A percentile compares a stretch with the other conserved stretches of the same genome.
phyloP scores from a whole-genome alignment of 92 coral and sea anemone species.

The Muricea muricata region DNA sequence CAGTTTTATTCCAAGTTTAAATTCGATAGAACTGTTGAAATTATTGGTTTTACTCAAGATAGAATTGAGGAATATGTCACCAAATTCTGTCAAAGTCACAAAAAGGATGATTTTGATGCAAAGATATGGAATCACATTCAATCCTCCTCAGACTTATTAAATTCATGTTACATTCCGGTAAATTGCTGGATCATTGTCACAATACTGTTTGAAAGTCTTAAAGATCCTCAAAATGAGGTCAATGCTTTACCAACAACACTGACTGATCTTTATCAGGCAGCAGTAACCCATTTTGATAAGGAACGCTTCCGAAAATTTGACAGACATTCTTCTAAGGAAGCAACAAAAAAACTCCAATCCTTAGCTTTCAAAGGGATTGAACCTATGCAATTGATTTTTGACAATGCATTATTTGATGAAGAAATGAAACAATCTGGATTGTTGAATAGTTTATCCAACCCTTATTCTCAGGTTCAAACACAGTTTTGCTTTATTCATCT shows the following conservation, averaged over 20 bases:
- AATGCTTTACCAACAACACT: background rate
- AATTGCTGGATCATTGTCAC: slow-evolving; percentile 61
- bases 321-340: background rate
- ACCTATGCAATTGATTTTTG: background rate
- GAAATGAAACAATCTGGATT: background rate
- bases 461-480: background rate
- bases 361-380: background rate
- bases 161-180: slow-evolving; percentile 65
- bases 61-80: slow-evolving; percentile 48
- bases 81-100: slow-evolving; percentile 14
- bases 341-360: background rate
- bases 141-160: slow-evolving; percentile 21
- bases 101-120: background rate
- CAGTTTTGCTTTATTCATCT: background rate
- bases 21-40: slow-evolving; percentile 57
- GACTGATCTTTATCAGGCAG: background rate
- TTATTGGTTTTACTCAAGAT: slow-evolving; percentile 60
- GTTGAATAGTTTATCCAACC: background rate
- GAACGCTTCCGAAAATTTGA: background rate
- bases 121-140: slow-evolving; percentile 45
- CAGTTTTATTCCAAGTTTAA: slow-evolving; percentile 22
- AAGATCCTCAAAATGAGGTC: background rate
- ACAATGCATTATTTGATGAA: background rate
- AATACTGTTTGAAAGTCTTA: background rate
- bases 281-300: background rate